Evolutionary conservation across 1,140 invertebrate genomes (phyloP), one percentile per base, ranked within the genome.

Genomic region (Cyclargus thomasi): DNA sequence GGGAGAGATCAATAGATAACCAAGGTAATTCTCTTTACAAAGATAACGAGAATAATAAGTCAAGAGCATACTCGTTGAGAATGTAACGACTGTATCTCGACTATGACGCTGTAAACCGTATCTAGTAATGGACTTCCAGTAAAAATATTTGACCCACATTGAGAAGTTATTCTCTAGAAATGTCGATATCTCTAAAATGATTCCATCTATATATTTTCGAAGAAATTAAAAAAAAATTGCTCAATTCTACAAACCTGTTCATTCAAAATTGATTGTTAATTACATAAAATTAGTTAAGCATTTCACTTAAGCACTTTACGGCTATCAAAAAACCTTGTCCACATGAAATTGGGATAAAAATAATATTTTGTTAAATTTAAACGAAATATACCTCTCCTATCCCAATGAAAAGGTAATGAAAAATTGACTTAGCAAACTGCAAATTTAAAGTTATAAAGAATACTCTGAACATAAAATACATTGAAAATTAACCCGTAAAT

Each of bases 401-500:
- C 7, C 2, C n/a, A n/a, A 20, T 8, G 2, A 20, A 59, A 59
- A 59, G 10, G 17, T 20, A 10, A 1, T 59, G 7, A 20, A 59
- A 59, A 59, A 59, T 59, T 20, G 20, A 59, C 55, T 59, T 59
- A 7, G 18, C 55, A 59, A 59, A 59, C 18, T 21, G 55, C 3
- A 11, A 59, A 59, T 59, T 7, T 20, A 21, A 20, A 20, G 55
- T 21, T 21, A 20, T 59, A 59, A 59, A 59, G 20, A 59, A 55
- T 55, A 74, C 78, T 86, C 79, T 83, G 82, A 86, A 80, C 78
- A 74, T 74, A 65, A 69, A 80, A 72, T 77, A 77, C 80, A 85
- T 85, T 89, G 85, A 83, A 89, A 86, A 89, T 89, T 89, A 89
- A 87, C 81, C 80, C 81, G 84, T 89, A 89, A 88, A 89, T 89